A percentile compares a stretch with the other conserved stretches of the same genome.
These are phyloP conservation scores for Brenthis ino DNA, from an alignment of 2,888 invertebrate species.

Conservation along the genomic window DNA sequence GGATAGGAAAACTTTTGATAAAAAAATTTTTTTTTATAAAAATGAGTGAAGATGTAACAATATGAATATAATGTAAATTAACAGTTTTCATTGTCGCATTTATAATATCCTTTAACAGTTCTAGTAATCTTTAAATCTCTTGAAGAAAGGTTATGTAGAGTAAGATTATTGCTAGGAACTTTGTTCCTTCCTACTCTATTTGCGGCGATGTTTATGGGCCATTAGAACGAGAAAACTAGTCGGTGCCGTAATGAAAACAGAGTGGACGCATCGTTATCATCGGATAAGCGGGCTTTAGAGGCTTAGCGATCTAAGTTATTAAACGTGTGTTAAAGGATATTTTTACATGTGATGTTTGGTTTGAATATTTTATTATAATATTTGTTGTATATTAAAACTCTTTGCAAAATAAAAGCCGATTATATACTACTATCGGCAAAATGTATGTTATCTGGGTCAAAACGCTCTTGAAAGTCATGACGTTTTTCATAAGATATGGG, in stretches of 20 bases:
- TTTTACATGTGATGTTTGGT: slow-evolving; percentile 15
- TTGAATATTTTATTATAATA: too few species aligned
- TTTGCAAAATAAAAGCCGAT: too few species aligned
- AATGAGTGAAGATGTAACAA: too few species aligned
- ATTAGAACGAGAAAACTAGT: slow-evolving; percentile 71
- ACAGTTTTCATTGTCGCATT: too few species aligned
- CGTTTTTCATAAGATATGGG: too few species aligned
- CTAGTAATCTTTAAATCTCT: slow-evolving; percentile 44
- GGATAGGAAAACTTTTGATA: too few species aligned
- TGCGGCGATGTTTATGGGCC: slow-evolving; percentile 75
- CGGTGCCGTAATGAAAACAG: slow-evolving; percentile 75
- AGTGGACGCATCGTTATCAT: slow-evolving; percentile 75
- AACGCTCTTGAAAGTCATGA: too few species aligned
- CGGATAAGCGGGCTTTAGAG: slow-evolving; percentile 54
- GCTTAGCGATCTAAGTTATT: slow-evolving; percentile 41
- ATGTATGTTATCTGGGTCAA: too few species aligned
- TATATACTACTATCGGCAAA: too few species aligned
- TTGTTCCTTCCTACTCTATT: slow-evolving; percentile 67
- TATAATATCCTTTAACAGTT: slow-evolving; percentile 36
- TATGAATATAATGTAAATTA: too few species aligned
- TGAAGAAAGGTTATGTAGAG: slow-evolving; percentile 43
- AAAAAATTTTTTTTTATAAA: too few species aligned
- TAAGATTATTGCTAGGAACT: slow-evolving; percentile 62
- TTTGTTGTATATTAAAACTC: too few species aligned
- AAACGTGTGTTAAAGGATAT: slow-evolving; percentile 36